phyloP scores from a whole-genome alignment of 2,113 vertebrate genomes.

The Megaceryle maxima region DNA sequence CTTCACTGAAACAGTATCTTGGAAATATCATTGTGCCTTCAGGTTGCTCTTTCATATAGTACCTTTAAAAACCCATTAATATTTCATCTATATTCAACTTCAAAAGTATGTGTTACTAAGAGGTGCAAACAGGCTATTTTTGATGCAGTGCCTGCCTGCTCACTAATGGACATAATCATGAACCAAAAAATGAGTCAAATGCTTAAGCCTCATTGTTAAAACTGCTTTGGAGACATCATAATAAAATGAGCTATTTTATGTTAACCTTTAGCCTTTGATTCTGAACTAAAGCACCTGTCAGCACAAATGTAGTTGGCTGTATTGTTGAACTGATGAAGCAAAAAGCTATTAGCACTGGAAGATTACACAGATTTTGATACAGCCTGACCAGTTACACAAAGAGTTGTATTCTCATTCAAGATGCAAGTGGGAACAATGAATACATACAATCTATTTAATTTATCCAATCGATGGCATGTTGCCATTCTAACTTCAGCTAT shows the following conservation, averaged over 20 bases:
- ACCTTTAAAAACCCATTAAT: conserved; percentile 49
- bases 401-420: conserved; percentile 1
- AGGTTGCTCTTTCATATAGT: neutral
- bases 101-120: conserved; percentile 22
- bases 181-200: conserved; percentile 63
- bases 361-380: conserved; percentile 52
- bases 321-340: conserved; percentile 49
- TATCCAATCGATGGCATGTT: neutral
- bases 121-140: conserved; percentile 46
- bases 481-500: neutral
- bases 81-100: conserved; percentile 42
- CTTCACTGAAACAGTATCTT: neutral
- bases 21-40: neutral
- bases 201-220: conserved; percentile 65
- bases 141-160: conserved; percentile 23
- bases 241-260: conserved; percentile 52
- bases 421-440: neutral
- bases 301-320: conserved; percentile 25
- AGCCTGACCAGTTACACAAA: conserved; percentile 41
- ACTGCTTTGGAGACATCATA: conserved; percentile 51
- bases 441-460: neutral
- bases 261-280: conserved; percentile 59
- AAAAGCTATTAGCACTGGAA: conserved; percentile 50
- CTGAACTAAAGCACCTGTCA: conserved; percentile 43
- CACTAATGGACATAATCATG: conserved; percentile 65